Conservation (phyloP, 2,113 vertebrate species). For the Thamnophis sirtalis region DNA sequence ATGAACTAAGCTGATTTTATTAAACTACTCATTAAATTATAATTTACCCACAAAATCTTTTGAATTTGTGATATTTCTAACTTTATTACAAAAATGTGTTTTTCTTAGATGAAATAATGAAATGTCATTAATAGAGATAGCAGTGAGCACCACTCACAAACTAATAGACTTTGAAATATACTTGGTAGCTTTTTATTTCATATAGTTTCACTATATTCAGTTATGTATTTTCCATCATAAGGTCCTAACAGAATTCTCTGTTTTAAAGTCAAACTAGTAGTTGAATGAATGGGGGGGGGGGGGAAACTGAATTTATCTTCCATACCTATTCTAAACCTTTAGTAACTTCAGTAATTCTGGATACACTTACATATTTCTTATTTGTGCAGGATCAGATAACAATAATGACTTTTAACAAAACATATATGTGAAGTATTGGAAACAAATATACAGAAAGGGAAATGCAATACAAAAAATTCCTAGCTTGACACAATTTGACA, state of each 20-base stretch:
- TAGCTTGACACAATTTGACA: slow-evolving; percentile 30
- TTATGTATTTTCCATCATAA: slow-evolving; percentile 47
- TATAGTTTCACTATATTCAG: slow-evolving; percentile 57
- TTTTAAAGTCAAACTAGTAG: slow-evolving; percentile 54
- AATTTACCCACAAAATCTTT: slow-evolving; percentile 29
- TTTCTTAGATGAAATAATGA: slow-evolving; percentile 50
- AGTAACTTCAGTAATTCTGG: slow-evolving; percentile 45
- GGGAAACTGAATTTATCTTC: slow-evolving; percentile 52
- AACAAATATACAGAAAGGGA: slow-evolving; percentile 15
- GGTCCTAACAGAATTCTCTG: slow-evolving; percentile 40
- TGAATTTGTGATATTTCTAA: slow-evolving; percentile 40
- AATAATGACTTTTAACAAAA: neutral
- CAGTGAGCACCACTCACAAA: slow-evolving; percentile 44
- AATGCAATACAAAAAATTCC: slow-evolving; percentile 28
- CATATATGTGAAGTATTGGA: neutral
- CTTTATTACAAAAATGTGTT: slow-evolving; percentile 35
- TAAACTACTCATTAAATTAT: slow-evolving; percentile 40
- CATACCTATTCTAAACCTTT: slow-evolving; percentile 44
- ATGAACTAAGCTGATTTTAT: slow-evolving; percentile 36
- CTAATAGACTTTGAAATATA: slow-evolving; percentile 38
- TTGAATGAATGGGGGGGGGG: slow-evolving; percentile 17
- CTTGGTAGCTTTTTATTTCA: slow-evolving; percentile 48
- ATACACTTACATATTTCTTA: slow-evolving; percentile 42
- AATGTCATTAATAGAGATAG: slow-evolving; percentile 46
- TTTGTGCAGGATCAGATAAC: neutral